Evolutionary conservation across 2,888 invertebrate genomes (phyloP).

Genomic region (Nemotelus pantherinus): DNA sequence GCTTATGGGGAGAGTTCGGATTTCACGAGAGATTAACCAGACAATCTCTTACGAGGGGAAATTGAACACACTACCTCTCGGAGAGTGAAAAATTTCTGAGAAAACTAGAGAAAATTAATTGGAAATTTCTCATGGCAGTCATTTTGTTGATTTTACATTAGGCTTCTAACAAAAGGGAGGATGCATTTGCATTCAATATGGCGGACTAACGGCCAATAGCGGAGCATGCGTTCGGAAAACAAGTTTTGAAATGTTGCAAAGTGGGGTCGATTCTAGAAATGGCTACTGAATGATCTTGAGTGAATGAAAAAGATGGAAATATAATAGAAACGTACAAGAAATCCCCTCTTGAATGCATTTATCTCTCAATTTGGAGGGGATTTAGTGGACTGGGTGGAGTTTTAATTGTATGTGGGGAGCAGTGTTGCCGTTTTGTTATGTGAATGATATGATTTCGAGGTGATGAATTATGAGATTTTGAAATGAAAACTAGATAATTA

Average conservation of each 20-base stretch:
- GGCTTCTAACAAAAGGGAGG: neutral
- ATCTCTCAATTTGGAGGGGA: conserved; percentile 19
- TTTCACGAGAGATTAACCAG: neutral
- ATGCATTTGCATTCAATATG: conserved; percentile 59
- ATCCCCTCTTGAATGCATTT: neutral
- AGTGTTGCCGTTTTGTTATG: conserved; percentile 33
- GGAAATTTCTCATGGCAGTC: too few relatives aligned
- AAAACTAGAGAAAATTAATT: too few relatives aligned
- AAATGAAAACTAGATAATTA: conserved; percentile 33
- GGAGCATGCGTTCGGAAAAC: conserved; percentile 61
- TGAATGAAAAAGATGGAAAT: neutral
- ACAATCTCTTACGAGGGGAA: neutral
- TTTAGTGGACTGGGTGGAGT: conserved; percentile 19
- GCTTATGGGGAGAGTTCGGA: neutral
- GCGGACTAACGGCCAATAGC: conserved; percentile 62
- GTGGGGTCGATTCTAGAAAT: conserved; percentile 30
- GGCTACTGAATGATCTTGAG: conserved; percentile 1
- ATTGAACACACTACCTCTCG: neutral
- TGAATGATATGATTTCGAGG: neutral
- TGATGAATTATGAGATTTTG: conserved; percentile 21
- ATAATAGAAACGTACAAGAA: neutral
- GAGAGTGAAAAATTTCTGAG: too few relatives aligned
- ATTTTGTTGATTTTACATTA: too few relatives aligned
- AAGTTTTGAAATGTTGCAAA: neutral
- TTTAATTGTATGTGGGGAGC: neutral